phyloP scores from a whole-genome alignment of 2,113 vertebrate species.

The Cyprinus carpio region DNA sequence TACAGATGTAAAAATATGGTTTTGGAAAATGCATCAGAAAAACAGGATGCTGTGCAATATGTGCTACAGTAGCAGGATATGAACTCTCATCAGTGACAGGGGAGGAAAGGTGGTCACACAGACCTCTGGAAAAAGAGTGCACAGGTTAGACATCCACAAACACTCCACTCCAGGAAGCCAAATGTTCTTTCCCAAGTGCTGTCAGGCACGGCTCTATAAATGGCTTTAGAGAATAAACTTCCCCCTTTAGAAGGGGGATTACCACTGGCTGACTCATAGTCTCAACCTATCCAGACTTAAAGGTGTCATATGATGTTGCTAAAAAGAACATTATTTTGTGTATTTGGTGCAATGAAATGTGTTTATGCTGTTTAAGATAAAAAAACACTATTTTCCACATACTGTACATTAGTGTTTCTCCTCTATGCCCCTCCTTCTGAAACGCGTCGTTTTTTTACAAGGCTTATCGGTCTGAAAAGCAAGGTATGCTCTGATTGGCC shows the following conservation, averaged over 20 bases:
- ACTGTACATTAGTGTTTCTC: too few relatives aligned
- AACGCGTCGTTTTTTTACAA: too few relatives aligned
- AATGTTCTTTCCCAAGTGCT: slow-evolving; percentile 62
- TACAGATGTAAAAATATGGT: not conserved
- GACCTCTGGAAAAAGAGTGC: slow-evolving; percentile 60
- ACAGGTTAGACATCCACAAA: slow-evolving; percentile 51
- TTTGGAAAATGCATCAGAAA: slow-evolving; percentile 31
- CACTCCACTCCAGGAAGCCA: slow-evolving; percentile 66
- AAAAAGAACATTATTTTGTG: too few relatives aligned
- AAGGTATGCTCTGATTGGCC: too few relatives aligned
- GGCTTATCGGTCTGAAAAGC: too few relatives aligned
- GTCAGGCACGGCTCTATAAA: slow-evolving; percentile 61
- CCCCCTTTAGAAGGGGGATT: slow-evolving; percentile 38
- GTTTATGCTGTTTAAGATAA: too few relatives aligned
- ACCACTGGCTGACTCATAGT: slow-evolving; percentile 20
- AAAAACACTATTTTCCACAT: too few relatives aligned
- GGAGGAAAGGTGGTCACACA: slow-evolving; percentile 62
- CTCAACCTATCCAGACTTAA: slow-evolving; percentile 27
- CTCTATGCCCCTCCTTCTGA: too few relatives aligned
- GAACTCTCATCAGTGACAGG: slow-evolving; percentile 51
- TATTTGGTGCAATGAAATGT: too few relatives aligned
- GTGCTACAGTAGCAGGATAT: slow-evolving; percentile 40
- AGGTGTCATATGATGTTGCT: not conserved
- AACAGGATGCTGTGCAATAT: slow-evolving; percentile 66
- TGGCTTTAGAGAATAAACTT: slow-evolving; percentile 51